Conservation (phyloP, 2,888 invertebrate species). For the Hirtodrosophila alboralis region DNA sequence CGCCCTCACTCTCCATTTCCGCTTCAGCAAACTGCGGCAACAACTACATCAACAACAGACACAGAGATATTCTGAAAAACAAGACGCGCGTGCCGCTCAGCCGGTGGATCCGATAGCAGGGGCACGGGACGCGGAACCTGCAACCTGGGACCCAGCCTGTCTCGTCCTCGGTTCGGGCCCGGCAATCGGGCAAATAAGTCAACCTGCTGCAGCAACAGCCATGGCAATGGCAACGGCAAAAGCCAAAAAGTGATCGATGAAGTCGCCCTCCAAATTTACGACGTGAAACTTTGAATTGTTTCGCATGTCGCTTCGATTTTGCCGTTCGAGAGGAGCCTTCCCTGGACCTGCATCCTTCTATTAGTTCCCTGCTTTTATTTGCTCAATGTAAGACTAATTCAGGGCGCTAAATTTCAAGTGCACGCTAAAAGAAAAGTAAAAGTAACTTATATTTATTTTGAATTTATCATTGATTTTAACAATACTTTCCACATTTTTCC, state of each 20-base stretch:
- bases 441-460: too few relatives aligned
- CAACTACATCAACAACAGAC: conserved; percentile 40
- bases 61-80: conserved; percentile 57
- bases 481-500: neutral
- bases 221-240: conserved; percentile 32
- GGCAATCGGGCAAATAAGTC: conserved; percentile 62
- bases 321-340: conserved; percentile 42
- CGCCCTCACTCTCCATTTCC: conserved; percentile 64
- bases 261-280: conserved; percentile 82
- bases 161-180: conserved; percentile 30
- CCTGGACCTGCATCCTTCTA: conserved; percentile 1
- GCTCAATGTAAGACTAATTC: neutral
- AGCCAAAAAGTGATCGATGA: conserved; percentile 83
- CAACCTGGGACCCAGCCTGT: conserved; percentile 34
- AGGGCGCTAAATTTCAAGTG: conserved; percentile 15
- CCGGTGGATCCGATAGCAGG: conserved; percentile 33
- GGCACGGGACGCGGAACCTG: conserved; percentile 20
- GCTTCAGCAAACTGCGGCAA: conserved; percentile 61
- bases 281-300: conserved; percentile 83
- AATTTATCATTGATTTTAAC: too few relatives aligned
- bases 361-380: conserved; percentile 1
- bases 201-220: conserved; percentile 52
- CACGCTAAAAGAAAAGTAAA: neutral
- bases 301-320: conserved; percentile 80
- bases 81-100: conserved; percentile 75